phyloP scores from a whole-genome alignment of 2,797 vertebrate species.

The Phoxinus dragarum region DNA sequence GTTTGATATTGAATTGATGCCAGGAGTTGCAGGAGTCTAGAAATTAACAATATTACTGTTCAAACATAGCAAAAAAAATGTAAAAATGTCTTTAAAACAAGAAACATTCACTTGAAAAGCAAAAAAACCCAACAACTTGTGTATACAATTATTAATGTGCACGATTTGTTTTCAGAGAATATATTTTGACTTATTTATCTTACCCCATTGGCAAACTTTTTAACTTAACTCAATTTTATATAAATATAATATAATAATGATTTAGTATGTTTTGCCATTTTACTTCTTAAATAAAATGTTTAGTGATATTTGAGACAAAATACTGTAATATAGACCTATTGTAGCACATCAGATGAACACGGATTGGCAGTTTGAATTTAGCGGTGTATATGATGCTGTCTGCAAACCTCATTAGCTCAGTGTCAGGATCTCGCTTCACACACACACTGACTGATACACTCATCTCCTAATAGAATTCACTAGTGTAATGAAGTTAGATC shows the following conservation, averaged over 20 bases:
- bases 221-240: neutral
- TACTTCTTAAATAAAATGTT: neutral
- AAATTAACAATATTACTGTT: neutral
- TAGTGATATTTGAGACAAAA: neutral
- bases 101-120: neutral
- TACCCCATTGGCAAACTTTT: neutral
- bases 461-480: slow-evolving; percentile 44
- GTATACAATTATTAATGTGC: neutral
- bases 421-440: slow-evolving; percentile 64
- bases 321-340: neutral
- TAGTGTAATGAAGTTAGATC: slow-evolving; percentile 72
- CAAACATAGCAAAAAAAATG: neutral
- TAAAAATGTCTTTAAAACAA: neutral
- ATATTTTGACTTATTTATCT: neutral
- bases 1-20: neutral
- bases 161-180: neutral
- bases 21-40: neutral
- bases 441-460: slow-evolving; percentile 19
- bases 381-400: slow-evolving; percentile 25
- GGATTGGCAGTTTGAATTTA: slow-evolving; percentile 19
- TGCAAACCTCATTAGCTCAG: slow-evolving; percentile 54
- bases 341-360: neutral
- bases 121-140: neutral
- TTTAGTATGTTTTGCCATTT: neutral
- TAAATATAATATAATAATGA: neutral